These are phyloP conservation scores for Aspiorhynchus laticeps DNA, from an alignment of 2,113 vertebrate genomes.

Conservation along the genomic window DNA sequence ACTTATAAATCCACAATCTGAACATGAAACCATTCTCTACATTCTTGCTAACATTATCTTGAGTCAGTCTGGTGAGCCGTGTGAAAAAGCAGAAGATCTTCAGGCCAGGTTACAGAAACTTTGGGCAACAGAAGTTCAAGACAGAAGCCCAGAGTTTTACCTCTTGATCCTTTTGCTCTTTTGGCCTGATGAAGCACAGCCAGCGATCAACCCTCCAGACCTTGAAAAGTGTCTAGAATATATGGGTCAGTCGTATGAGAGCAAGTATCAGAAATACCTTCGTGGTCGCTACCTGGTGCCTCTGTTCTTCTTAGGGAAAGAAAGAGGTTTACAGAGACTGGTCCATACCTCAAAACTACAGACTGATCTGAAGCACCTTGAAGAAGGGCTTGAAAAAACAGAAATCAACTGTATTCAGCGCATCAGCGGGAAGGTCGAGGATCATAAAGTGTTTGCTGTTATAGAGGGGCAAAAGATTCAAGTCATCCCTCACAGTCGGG, in stretches of 20 bases:
- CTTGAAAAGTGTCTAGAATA: not conserved
- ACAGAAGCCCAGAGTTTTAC: not conserved
- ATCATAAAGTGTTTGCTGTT: not conserved
- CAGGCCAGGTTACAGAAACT: slow-evolving; percentile 30
- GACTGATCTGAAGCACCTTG: not conserved
- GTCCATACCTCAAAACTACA: slow-evolving; percentile 56
- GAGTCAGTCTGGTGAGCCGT: too few relatives aligned
- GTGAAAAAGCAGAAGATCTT: slow-evolving; percentile 24
- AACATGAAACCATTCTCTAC: too few relatives aligned
- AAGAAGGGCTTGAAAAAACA: not conserved
- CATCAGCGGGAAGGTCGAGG: not conserved
- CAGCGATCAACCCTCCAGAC: not conserved
- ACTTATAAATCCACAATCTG: too few relatives aligned
- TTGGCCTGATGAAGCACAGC: slow-evolving; percentile 54
- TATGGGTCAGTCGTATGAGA: slow-evolving; percentile 44
- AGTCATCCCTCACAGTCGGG: not conserved
- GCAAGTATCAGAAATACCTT: slow-evolving; percentile 45
- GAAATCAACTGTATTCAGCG: slow-evolving; percentile 32
- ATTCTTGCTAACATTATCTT: too few relatives aligned
- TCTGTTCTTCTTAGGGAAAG: slow-evolving; percentile 63
- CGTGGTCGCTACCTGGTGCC: slow-evolving; percentile 54
- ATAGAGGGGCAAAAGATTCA: slow-evolving; percentile 5
- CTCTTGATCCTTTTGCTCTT: slow-evolving; percentile 63
- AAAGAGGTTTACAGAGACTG: slow-evolving; percentile 54
- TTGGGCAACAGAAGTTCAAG: not conserved